Conservation (phyloP, 2,797 vertebrate species). For the Sternotherus odoratus region DNA sequence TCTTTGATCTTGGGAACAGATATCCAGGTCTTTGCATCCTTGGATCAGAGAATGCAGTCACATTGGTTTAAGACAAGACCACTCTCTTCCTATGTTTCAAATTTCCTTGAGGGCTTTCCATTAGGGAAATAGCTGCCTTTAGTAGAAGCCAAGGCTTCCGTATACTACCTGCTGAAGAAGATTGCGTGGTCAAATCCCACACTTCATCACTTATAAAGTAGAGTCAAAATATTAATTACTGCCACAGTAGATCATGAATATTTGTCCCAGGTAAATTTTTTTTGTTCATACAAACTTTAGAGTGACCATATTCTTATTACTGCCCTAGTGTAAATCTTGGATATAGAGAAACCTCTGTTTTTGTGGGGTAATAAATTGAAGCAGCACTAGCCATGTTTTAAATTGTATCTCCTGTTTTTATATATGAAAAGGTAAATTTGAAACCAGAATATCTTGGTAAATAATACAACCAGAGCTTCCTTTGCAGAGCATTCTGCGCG, state of each 20-base stretch:
- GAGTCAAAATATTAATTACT: not conserved
- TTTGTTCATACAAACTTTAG: not conserved
- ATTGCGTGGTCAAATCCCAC: no score
- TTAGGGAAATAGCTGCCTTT: not conserved
- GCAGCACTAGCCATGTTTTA: accelerated
- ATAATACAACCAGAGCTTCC: not conserved
- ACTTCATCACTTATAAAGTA: not conserved
- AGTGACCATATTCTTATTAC: accelerated
- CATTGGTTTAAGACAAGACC: not conserved
- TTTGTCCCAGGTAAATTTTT: not conserved
- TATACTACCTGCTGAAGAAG: not conserved
- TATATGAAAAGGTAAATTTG: accelerated
- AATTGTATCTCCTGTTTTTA: not conserved
- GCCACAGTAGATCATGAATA: not conserved
- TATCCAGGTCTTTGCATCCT: not conserved
- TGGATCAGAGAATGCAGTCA: not conserved
- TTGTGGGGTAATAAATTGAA: not conserved
- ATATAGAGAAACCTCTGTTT: not conserved
- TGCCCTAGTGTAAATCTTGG: accelerated
- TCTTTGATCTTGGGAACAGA: not conserved
- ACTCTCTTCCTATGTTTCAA: not conserved
- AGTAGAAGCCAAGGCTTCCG: not conserved
- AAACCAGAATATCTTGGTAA: not conserved
- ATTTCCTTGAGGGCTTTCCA: not conserved
- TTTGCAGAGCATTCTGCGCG: accelerated